Conservation (phyloP, 2,797 vertebrate species). For the Clarias platycephalus region DNA sequence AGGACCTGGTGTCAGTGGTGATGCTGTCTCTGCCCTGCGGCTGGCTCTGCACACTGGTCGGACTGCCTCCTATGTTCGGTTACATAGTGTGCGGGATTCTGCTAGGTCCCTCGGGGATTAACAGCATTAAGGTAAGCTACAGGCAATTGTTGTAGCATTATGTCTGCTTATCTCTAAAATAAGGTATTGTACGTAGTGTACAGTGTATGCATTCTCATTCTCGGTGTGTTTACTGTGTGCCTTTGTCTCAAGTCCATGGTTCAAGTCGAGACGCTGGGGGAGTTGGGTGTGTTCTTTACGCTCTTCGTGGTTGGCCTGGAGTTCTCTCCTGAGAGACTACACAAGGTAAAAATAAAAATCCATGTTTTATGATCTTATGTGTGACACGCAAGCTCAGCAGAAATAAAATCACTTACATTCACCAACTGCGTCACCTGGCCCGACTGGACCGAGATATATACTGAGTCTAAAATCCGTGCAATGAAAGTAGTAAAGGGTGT, state of each 20-base stretch:
- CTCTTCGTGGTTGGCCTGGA: conserved; percentile 95
- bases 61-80: conserved; percentile 95
- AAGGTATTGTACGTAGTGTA: background rate
- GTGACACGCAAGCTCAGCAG: too few relatives aligned
- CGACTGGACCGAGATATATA: background rate
- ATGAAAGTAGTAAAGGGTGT: background rate
- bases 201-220: background rate
- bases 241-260: conserved; percentile 86
- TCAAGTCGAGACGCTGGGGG: conserved; percentile 95
- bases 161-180: background rate
- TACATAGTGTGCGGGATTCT: conserved; percentile 95
- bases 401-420: background rate
- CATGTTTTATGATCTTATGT: background rate
- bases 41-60: conserved; percentile 87
- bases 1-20: conserved; percentile 94
- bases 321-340: conserved; percentile 94
- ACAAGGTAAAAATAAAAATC: conserved; percentile 79
- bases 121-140: conserved; percentile 87
- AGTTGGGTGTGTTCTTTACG: conserved; percentile 96
- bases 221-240: background rate
- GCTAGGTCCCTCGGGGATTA: conserved; percentile 93
- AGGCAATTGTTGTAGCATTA: background rate
- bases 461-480: background rate
- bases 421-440: background rate
- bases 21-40: conserved; percentile 94